Base-by-base conservation (phyloP, 2,888 invertebrate species). In the Oscheius onirici region DNA sequence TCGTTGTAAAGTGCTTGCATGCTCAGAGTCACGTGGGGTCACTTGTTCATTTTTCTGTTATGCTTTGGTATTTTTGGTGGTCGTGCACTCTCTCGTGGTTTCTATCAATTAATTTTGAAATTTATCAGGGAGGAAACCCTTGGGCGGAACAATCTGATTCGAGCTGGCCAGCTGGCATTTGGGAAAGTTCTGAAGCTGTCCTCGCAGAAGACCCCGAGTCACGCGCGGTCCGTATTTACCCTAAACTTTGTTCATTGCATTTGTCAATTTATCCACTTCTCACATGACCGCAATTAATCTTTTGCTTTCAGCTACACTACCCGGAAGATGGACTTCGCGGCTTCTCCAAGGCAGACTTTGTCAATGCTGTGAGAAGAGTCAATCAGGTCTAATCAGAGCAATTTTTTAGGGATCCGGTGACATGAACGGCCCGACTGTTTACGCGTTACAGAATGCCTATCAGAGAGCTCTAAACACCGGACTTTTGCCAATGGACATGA, bases 181-280 rank as follows among this genome's bases (percentile, higher is more conserved):
- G 63, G 63, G 63, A 63, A 63, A 63, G 34, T 49, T 49, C 63
- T 15, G 63, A 63, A 63, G 63, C 49, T 11, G 46, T 46, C 63
- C 26, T 63, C 46, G 49, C 63, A 20, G 63, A 63, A 24, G 63
- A 63, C 34, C n/a, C 24, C 46, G 63, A 63, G 28, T 26, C 63
- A 49, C 46, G 49, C 49, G 49, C 49, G 63, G 63, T 63, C 63
- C 63, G 63, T 63, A 20, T 58, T 58, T 58, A n/a, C 40, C 20
- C 26, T 55, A 28, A 28, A 55, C 26, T 34, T 34, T 55, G 55
- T 55, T 55, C 55, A 55, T n/a, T 26, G 20, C 51, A 22, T 22
- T 22, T 28, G 3, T 26, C 26, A 26, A 26, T 34, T 11, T 26
- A 55, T 26, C 55, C n/a, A 55, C 34, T 34, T 34, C 28, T 46